phyloP scores from a whole-genome alignment of 2,797 vertebrate species.

The Margarornis squamiger region DNA sequence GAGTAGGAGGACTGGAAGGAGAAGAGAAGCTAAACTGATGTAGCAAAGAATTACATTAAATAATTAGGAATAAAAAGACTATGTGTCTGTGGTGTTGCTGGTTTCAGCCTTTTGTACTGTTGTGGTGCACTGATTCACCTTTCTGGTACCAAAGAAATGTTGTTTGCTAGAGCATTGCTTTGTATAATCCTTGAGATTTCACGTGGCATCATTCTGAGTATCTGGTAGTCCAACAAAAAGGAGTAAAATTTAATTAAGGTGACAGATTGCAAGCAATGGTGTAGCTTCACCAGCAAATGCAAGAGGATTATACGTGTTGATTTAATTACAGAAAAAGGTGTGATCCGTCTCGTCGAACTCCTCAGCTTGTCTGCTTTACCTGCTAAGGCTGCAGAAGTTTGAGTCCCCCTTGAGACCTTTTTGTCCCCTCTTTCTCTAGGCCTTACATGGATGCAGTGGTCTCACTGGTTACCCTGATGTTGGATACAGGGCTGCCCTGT shows the following conservation, averaged over 20 bases:
- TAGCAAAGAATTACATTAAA: not conserved
- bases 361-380: not conserved
- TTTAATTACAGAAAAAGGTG: constrained; percentile 44
- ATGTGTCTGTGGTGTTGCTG: not conserved
- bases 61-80: not conserved
- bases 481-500: constrained; percentile 96
- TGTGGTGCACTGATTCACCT: not conserved
- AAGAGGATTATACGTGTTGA: constrained; percentile 12
- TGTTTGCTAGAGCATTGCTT: not conserved
- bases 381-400: not conserved
- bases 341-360: not conserved
- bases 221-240: not conserved
- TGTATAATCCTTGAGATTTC: not conserved
- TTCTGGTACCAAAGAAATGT: not conserved
- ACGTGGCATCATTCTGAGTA: not conserved
- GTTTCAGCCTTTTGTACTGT: not conserved
- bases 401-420: not conserved
- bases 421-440: constrained; percentile 66
- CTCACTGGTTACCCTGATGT: constrained; percentile 93
- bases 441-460: constrained; percentile 98
- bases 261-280: constrained; percentile 6
- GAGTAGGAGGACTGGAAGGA: not conserved
- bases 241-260: constrained; percentile 14
- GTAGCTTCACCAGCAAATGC: not conserved
- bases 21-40: not conserved